Base-by-base conservation (phyloP, 2,888 invertebrate genomes). In the Steromphala cineraria region DNA sequence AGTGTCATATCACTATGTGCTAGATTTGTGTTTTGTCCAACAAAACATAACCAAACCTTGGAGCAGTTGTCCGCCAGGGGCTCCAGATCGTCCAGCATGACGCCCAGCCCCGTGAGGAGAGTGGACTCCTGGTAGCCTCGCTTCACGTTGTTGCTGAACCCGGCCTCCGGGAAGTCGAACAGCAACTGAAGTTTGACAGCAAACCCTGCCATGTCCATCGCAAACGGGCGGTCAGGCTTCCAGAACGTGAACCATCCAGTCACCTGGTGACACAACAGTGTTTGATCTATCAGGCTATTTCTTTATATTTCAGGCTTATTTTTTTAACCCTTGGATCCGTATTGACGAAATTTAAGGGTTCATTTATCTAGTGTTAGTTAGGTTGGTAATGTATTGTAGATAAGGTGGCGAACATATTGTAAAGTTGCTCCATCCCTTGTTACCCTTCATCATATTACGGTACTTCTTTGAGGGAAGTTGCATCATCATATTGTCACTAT, bases 121-220 rank as follows among this genome's bases (percentile, higher is more conserved):
- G 95, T 95, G 90, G 97, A 96, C 92, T 97, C 97, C 92, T 96
- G 96, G 89, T 95, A 95, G n/a, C 99, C 99, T 80, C 97, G 95
- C 90, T 96, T 96, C 81, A 97, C 97, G 85, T 96, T 96, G 89
- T 96, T 96, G 0, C 96, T 96, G 93, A 99, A 94, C 31, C 83
- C 84, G 46, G 94, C 94, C 79, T 90, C 84, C 4, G 91, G 88
- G 80, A 90, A 86, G 19, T 85, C 77, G 13, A 89, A 81, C 2
- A 92, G 31, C 75, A 90, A 80, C 36, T 94, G 93, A 13, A 96
- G 93, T 92, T 95, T 96, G 31, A 96, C 95, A 0, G 96, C 96
- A 93, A 96, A 96, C 0, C 97, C 98, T 0, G 99, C 99, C 99
- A 99, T 99, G 91, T 99, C 99, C 46, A 98, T 96, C 0, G 99